Conservation (phyloP, 2,888 invertebrate genomes). For the Troides aeacus region DNA sequence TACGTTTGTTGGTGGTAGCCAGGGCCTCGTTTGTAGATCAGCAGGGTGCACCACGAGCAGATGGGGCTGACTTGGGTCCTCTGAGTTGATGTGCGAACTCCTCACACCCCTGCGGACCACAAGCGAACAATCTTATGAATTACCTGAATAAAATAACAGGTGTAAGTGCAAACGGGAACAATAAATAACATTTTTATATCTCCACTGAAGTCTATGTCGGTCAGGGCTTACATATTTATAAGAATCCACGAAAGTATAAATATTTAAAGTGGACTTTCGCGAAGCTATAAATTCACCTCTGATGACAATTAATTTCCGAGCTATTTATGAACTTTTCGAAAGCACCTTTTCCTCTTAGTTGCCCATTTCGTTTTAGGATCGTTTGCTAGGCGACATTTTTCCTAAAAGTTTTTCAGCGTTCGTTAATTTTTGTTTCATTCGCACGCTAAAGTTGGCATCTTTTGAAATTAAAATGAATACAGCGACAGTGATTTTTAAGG, state of each 20-base stretch:
- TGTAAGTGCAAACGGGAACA: too few species aligned
- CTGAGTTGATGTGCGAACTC: too few species aligned
- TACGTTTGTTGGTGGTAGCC: too few species aligned
- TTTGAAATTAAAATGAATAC: constrained; percentile 39
- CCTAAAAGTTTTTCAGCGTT: constrained; percentile 5
- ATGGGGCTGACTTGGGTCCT: too few species aligned
- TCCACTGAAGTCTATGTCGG: too few species aligned
- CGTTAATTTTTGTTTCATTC: constrained; percentile 23
- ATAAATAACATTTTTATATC: too few species aligned
- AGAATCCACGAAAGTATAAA: constrained; percentile 15
- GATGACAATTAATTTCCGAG: constrained; percentile 24
- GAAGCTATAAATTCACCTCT: constrained; percentile 20
- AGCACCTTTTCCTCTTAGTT: constrained; percentile 19
- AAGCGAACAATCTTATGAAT: too few species aligned
- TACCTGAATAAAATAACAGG: too few species aligned
- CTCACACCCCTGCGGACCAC: too few species aligned
- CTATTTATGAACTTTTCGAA: constrained; percentile 17
- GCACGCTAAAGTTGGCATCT: constrained; percentile 11
- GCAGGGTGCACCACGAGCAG: too few species aligned
- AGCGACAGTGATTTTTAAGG: constrained; percentile 32
- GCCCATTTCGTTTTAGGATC: constrained; percentile 1
- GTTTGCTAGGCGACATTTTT: neutral
- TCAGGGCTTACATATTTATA: constrained; percentile 12
- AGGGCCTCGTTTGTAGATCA: too few species aligned
- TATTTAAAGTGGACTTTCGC: constrained; percentile 11